phyloP scores from a whole-genome alignment of 1,140 invertebrate genomes.

The Whitmania pigra region DNA sequence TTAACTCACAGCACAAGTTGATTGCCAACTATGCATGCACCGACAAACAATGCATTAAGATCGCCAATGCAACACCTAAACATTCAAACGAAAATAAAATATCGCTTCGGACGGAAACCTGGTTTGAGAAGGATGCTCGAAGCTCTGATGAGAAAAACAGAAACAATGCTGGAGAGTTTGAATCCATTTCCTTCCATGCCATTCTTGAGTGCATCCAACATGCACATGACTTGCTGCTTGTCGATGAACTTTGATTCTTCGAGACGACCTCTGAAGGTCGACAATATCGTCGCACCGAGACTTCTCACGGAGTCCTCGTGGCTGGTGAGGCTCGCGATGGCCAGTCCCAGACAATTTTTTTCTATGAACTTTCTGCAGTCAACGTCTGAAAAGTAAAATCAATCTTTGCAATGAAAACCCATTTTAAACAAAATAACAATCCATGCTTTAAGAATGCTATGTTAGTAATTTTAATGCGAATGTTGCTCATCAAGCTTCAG shows the following conservation, averaged over 20 bases:
- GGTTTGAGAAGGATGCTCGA: conserved; percentile 54
- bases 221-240: conserved; percentile 42
- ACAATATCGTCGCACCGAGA: conserved; percentile 54
- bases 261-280: conserved; percentile 54
- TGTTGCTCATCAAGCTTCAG: background rate
- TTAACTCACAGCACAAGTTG: background rate
- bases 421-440: too few relatives aligned
- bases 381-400: conserved; percentile 47
- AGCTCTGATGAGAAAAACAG: conserved; percentile 56
- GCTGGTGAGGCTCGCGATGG: conserved; percentile 52
- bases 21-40: background rate
- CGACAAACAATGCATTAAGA: background rate
- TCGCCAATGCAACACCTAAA: background rate
- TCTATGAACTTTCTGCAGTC: conserved; percentile 53
- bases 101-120: conserved; percentile 24
- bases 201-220: conserved; percentile 29
- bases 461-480: background rate
- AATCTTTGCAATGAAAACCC: background rate
- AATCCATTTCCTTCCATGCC: conserved; percentile 44
- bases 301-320: conserved; percentile 48
- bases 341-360: conserved; percentile 53
- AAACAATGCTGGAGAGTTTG: conserved; percentile 53
- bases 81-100: background rate
- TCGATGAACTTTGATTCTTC: conserved; percentile 52
- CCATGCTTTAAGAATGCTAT: background rate